These are phyloP conservation scores for Anser cygnoides DNA, from an alignment of 2,113 vertebrate genomes.

Conservation along the genomic window DNA sequence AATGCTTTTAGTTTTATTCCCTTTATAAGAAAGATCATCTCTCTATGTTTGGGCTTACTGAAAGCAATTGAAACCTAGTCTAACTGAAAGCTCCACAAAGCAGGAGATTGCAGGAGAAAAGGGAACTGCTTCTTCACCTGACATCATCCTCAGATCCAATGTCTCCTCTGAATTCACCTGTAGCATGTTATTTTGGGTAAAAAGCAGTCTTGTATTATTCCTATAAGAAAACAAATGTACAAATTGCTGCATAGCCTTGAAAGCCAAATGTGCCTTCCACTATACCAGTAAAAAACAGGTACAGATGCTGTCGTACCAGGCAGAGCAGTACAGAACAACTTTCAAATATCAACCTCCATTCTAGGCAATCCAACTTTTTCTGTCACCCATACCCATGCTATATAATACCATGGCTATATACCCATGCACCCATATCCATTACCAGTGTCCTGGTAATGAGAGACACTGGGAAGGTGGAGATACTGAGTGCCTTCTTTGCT, in stretches of 20 bases:
- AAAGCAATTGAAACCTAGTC: neutral
- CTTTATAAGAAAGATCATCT: neutral
- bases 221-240: neutral
- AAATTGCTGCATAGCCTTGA: neutral
- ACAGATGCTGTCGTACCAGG: neutral
- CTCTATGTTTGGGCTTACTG: neutral
- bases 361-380: neutral
- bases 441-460: no score
- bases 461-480: no score
- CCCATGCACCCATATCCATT: no score
- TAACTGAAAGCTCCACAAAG: neutral
- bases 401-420: neutral
- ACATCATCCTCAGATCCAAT: neutral
- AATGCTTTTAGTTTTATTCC: neutral
- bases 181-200: neutral
- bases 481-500: no score
- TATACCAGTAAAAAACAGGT: neutral
- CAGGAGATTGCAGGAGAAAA: neutral
- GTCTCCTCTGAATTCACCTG: neutral
- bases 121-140: neutral
- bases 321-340: neutral
- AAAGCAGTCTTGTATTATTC: neutral
- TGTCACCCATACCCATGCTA: neutral
- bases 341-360: neutral
- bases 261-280: neutral